Evolutionary conservation across 2,113 vertebrate genomes (phyloP), one percentile per base, ranked within the genome.

Genomic region (Triplophysa siluroides): DNA sequence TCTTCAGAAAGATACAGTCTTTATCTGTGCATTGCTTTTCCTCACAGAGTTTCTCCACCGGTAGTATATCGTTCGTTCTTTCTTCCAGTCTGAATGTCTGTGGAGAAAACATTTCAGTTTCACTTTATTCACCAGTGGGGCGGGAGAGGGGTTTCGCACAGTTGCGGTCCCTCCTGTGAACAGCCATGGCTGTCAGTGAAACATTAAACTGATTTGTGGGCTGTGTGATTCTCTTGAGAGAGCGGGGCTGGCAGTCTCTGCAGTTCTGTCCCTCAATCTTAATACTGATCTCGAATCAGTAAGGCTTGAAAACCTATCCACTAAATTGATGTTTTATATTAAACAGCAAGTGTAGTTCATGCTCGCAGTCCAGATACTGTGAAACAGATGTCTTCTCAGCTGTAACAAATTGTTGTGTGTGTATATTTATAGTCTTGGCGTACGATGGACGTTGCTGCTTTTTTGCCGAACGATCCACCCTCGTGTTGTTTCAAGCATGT

Each of bases 281-380:
- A 94, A 94, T 95, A 94, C 92, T 92, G 93, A 94, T 94, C 94
- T 95, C 91, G 92, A 95, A 94, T 95, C 94, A 38, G 75, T 65
- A 18, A 61, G 75, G 45, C 94, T 94, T 94, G 95, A 94, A 94
- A 94, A 93, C 94, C 94, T 93, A 95, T 95, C 93, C 93, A 93
- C 94, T 93, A 94, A 95, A 95, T 95, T 94, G 94, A 95, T 95
- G 93, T 95, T 95, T 94, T 95, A 94, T 95, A 93, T 94, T 94
- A 94, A 95, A 93, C 90, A 91, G 92, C 94, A 88, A 93, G 93
- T 92, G 92, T 95, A 95, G 95, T 94, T 94, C 94, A 92, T 92
- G 94, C 94, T 94, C 92, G 92, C 94, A 94, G 93, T 91, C 75
- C 95, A 93, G 94, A 94, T 93, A 91, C 92, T 84, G 88, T 93